Percentiles rank a stretch among this genome's conserved stretches.
Evolutionary conservation across 2,888 invertebrate genomes (phyloP).

Genomic region (Polia nebulosa): DNA sequence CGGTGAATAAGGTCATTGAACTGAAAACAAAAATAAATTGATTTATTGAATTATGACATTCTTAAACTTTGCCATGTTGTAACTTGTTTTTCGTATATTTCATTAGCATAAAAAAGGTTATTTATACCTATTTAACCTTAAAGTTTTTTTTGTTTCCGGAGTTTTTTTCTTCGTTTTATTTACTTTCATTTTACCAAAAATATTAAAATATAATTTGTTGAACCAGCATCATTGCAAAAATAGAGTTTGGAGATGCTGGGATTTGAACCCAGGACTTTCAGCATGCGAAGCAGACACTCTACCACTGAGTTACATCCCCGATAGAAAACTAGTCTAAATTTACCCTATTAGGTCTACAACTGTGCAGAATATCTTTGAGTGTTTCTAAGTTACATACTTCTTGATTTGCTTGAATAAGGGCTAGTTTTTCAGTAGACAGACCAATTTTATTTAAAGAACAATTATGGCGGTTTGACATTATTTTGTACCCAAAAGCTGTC

Average conservation of each 20-base stretch:
- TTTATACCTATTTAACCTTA: background rate
- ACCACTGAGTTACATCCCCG: slow-evolving; percentile 90
- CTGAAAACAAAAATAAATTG: slow-evolving; percentile 2
- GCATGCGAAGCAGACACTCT: slow-evolving; percentile 93
- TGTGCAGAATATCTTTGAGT: background rate
- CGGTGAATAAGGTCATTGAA: slow-evolving; percentile 32
- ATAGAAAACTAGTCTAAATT: rapidly evolving
- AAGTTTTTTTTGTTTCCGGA: background rate
- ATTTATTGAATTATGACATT: background rate
- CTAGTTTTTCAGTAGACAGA: too few species aligned
- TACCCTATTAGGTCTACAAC: background rate
- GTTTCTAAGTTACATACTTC: background rate
- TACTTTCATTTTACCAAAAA: background rate
- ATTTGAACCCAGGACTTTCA: slow-evolving; percentile 91
- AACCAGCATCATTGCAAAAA: slow-evolving; percentile 15
- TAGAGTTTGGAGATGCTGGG: slow-evolving; percentile 85
- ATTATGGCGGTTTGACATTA: too few species aligned
- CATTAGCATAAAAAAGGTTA: background rate
- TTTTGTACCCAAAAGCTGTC: too few species aligned
- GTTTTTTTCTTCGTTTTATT: background rate
- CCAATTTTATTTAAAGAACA: too few species aligned
- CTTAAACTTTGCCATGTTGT: background rate
- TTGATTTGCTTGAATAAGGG: background rate
- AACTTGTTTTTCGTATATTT: background rate
- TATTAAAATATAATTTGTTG: background rate